Percentiles rank a stretch among this genome's conserved stretches.
phyloP scores from a whole-genome alignment of 2,888 invertebrate genomes.

The Melanotus villosus region DNA sequence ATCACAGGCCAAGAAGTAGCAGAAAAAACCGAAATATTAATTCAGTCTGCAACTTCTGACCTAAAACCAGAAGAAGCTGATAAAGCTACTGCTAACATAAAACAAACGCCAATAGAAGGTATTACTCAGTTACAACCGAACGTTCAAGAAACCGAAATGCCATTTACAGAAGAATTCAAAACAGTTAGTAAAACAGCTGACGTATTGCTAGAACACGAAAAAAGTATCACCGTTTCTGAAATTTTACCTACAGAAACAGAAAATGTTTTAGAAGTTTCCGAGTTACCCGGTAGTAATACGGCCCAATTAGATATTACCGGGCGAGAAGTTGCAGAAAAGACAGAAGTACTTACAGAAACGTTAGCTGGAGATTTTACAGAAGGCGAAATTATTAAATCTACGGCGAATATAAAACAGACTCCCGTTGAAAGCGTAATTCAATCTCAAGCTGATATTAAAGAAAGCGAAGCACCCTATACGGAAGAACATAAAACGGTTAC shows the following conservation, averaged over 20 bases:
- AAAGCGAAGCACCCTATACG: slow-evolving; percentile 64
- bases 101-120: slow-evolving; percentile 60
- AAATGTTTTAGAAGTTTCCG: slow-evolving; percentile 61
- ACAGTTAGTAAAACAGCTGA: slow-evolving; percentile 64
- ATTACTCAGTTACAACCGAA: slow-evolving; percentile 60
- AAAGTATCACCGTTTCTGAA: slow-evolving; percentile 67
- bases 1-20: slow-evolving; percentile 61
- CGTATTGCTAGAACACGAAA: slow-evolving; percentile 66
- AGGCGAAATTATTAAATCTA: slow-evolving; percentile 1
- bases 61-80: slow-evolving; percentile 27
- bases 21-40: slow-evolving; percentile 48
- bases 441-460: slow-evolving; percentile 62
- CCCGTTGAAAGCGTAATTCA: slow-evolving; percentile 62
- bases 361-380: slow-evolving; percentile 15
- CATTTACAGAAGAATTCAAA: slow-evolving; percentile 46
- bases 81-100: slow-evolving; percentile 49
- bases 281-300: slow-evolving; percentile 58
- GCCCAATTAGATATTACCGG: slow-evolving; percentile 64
- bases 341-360: slow-evolving; percentile 52
- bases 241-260: slow-evolving; percentile 70
- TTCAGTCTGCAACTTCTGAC: slow-evolving; percentile 9
- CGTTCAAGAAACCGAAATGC: slow-evolving; percentile 64
- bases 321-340: slow-evolving; percentile 67
- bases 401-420: slow-evolving; percentile 59
- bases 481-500: slow-evolving; percentile 66